phyloP scores from a whole-genome alignment of 2,797 vertebrate genomes.

The Micropoecilia bifurca region DNA sequence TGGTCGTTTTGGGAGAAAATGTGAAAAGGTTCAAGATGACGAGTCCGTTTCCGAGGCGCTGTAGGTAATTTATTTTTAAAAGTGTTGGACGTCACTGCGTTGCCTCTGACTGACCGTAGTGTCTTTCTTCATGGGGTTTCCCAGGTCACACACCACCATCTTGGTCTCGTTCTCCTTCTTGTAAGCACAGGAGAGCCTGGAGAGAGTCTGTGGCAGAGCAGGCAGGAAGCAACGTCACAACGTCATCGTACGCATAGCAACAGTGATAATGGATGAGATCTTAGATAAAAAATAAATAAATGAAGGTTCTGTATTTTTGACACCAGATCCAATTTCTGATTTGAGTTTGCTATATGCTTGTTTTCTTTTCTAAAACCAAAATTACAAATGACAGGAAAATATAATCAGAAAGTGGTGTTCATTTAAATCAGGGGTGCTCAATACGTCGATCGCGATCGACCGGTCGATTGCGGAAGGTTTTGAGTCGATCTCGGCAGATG shows the following conservation, averaged over 20 bases:
- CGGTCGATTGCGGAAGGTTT: too few relatives aligned
- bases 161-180: constrained; percentile 95
- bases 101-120: constrained; percentile 77
- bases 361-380: too few relatives aligned
- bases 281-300: background rate
- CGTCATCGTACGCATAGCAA: background rate
- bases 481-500: too few relatives aligned
- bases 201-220: constrained; percentile 68
- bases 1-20: background rate
- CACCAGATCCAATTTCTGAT: too few relatives aligned
- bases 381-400: too few relatives aligned
- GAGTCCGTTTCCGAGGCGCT: background rate
- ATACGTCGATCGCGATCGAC: too few relatives aligned
- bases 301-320: too few relatives aligned
- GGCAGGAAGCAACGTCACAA: background rate
- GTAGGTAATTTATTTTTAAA: background rate
- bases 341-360: too few relatives aligned
- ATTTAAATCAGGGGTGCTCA: too few relatives aligned
- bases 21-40: background rate
- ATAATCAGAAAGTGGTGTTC: too few relatives aligned
- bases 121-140: constrained; percentile 96
- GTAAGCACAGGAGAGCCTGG: constrained; percentile 91
- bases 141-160: constrained; percentile 94
- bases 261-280: background rate
- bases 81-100: background rate